phyloP scores from a whole-genome alignment of 2,797 vertebrate genomes.

The Merluccius polli region DNA sequence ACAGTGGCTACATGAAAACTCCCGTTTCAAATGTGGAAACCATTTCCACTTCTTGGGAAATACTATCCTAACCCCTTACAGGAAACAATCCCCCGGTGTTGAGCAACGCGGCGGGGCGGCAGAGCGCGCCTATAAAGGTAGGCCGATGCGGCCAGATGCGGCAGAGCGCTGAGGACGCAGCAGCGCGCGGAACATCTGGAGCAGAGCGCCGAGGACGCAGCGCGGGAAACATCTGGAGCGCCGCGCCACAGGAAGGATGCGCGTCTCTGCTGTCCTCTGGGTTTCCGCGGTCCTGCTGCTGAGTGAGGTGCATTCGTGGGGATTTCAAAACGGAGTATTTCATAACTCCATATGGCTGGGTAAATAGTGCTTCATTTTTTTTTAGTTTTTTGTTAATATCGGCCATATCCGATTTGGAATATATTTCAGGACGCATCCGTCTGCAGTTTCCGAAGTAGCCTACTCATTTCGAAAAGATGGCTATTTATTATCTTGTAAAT shows the following conservation, averaged over 20 bases:
- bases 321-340: conserved; percentile 86
- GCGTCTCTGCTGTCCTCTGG: conserved; percentile 68
- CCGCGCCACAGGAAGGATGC: conserved; percentile 46
- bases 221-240: conserved; percentile 47
- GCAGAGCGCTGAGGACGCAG: too few species aligned
- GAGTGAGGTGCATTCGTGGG: conserved; percentile 79
- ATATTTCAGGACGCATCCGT: not conserved
- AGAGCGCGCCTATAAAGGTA: conserved; percentile 69
- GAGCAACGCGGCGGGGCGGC: too few species aligned
- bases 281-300: conserved; percentile 75
- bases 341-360: conserved; percentile 98
- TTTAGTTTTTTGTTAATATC: not conserved
- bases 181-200: too few species aligned
- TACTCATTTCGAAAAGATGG: not conserved
- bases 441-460: not conserved
- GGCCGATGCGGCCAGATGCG: conserved; percentile 70
- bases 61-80: too few species aligned
- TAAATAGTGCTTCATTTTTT: conserved; percentile 57
- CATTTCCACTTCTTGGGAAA: conserved; percentile 6
- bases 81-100: conserved; percentile 65
- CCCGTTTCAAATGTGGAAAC: too few species aligned
- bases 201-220: conserved; percentile 18
- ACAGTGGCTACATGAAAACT: too few species aligned
- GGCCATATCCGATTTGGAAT: not conserved
- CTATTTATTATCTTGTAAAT: not conserved